Evolutionary conservation across 1,140 invertebrate genomes (phyloP), one percentile per base, ranked within the genome.

Genomic region (Oedothorax gibbosus): DNA sequence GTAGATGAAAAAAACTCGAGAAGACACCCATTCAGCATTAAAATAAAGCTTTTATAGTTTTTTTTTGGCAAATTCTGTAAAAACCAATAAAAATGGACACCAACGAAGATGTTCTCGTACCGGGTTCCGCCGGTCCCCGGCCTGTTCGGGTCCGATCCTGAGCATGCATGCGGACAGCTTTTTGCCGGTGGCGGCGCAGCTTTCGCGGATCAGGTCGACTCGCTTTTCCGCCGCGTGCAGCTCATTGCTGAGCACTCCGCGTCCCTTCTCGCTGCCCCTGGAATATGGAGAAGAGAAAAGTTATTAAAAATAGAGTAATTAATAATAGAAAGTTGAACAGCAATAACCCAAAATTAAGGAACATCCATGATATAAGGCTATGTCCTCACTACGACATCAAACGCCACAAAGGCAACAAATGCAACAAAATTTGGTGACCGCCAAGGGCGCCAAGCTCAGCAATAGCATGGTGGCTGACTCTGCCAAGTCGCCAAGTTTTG

Each of bases 211-310:
- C 87, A 95, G 93, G 83, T 98, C 96, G 7, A 98, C 95, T 90
- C 95, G 93, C 87, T 94, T 94, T 88, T 98, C 96, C 53, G 95
- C 95, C 82, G 92, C 93, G 89, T 95, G 93, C 66, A 98, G 91
- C 90, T 98, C 96, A 91, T 97, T 95, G 65, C 94, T 95, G 12
- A 97, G 90, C 5, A 94, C 93, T 90, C 97, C 96, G 73, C 94
- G 95, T 90, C 96, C 96, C 87, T 96, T 68, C 50, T 54, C 20
- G 35, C 53, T 51, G 18, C 49, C 53, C 50, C 76, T 78, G 64
- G 1, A 35, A 53, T 8, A 78, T 15, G 4, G 3, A 14, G 21
- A 73, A 73, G 18, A n/a, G 18, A 35, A 35, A 35, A 5, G 35
- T n/a, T n/a, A n/a, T n/a, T 15, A 60, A 60, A 60, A 60, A 60